phyloP scores from a whole-genome alignment of 2,797 vertebrate genomes.

The Gymnoscopelus microlampas region DNA sequence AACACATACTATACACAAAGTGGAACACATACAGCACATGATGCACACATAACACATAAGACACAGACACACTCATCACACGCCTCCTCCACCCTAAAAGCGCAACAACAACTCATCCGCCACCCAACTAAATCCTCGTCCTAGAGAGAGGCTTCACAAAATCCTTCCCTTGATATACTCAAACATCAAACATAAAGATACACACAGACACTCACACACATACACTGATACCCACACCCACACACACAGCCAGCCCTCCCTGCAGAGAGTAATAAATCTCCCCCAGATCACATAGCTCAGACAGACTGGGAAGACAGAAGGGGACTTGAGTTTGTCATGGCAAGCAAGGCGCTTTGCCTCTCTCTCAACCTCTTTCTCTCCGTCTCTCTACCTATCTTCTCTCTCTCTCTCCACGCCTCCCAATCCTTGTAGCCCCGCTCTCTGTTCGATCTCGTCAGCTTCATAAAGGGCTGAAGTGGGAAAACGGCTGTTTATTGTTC shows the following conservation, averaged over 20 bases:
- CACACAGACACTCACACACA: background rate
- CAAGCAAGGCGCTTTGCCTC: conserved; percentile 34
- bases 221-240: background rate
- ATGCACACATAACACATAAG: no score
- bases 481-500: conserved; percentile 52
- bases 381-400: conserved; percentile 19
- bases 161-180: conserved; percentile 49
- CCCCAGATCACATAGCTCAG: conserved; percentile 54
- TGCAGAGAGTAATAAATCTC: conserved; percentile 64
- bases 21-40: no score
- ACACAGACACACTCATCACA: background rate
- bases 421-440: conserved; percentile 7
- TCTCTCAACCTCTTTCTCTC: conserved; percentile 40
- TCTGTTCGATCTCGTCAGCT: conserved; percentile 52
- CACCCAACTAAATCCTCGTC: conserved; percentile 46
- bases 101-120: conserved; percentile 50
- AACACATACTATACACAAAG: no score
- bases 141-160: conserved; percentile 53
- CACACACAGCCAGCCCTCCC: conserved; percentile 17
- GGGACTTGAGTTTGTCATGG: conserved; percentile 44
- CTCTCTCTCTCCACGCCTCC: conserved; percentile 3
- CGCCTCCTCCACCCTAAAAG: conserved; percentile 3
- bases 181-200: conserved; percentile 14
- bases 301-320: conserved; percentile 58
- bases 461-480: conserved; percentile 40